Evolutionary conservation across 2,797 vertebrate species (phyloP).

Genomic region (Ceryle rudis): DNA sequence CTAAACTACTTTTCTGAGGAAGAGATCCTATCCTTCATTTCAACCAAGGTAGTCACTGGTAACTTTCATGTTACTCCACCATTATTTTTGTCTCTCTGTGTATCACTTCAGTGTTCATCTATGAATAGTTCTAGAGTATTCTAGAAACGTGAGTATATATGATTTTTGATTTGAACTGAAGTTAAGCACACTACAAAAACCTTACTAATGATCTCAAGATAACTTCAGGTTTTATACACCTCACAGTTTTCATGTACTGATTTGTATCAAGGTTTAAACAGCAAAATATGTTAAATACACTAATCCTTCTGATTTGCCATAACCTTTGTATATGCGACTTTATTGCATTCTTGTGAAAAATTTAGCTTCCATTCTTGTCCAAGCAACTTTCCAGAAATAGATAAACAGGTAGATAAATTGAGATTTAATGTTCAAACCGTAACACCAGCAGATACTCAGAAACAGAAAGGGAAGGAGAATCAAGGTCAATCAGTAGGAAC

Average conservation of each 20-base stretch:
- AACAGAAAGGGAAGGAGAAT: background rate
- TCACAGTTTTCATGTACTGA: background rate
- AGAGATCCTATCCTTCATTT: background rate
- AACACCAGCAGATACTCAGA: slow-evolving; percentile 4
- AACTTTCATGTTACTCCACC: background rate
- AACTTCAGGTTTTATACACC: background rate
- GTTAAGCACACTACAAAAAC: background rate
- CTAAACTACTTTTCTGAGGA: background rate
- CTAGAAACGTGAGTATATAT: background rate
- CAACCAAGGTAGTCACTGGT: background rate
- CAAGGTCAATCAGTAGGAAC: slow-evolving; percentile 46
- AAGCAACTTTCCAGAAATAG: background rate
- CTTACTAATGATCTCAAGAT: background rate
- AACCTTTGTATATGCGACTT: background rate
- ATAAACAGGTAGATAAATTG: background rate
- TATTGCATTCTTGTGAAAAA: background rate
- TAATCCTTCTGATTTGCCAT: background rate
- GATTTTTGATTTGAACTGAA: background rate
- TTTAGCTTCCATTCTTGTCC: background rate
- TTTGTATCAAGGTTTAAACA: background rate
- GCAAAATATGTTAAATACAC: background rate
- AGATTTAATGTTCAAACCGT: background rate
- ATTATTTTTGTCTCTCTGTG: background rate
- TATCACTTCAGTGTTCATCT: background rate
- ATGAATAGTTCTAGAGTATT: background rate